Percentiles rank a stretch among this genome's conserved stretches.
These are phyloP conservation scores for Todus mexicanus DNA, from an alignment of 2,797 vertebrate species.

Conservation along the genomic window DNA sequence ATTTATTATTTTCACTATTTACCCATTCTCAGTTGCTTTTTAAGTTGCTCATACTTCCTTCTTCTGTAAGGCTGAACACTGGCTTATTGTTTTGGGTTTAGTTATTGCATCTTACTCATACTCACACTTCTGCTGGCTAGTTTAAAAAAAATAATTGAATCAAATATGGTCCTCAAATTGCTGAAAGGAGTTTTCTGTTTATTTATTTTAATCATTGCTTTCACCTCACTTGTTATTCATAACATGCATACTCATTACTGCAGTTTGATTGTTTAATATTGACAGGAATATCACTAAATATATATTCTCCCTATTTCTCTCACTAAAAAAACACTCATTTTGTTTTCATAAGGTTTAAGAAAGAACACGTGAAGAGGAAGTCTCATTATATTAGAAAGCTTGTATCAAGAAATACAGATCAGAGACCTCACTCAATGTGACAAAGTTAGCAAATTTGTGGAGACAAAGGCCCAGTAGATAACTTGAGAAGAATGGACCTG, in stretches of 20 bases:
- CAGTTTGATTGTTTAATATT: constrained; percentile 15
- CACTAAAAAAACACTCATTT: background rate
- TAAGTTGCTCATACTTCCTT: constrained; percentile 48
- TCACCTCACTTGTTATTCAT: background rate
- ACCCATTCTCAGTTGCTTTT: constrained; percentile 25
- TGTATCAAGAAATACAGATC: background rate
- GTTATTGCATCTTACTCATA: constrained; percentile 30
- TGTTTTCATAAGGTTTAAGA: background rate
- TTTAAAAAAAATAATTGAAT: constrained; percentile 3
- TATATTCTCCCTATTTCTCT: background rate
- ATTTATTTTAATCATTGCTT: constrained; percentile 21
- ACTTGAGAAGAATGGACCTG: background rate
- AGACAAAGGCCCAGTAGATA: background rate
- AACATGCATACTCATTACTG: background rate
- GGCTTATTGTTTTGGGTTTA: constrained; percentile 37
- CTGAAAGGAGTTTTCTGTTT: constrained; percentile 11
- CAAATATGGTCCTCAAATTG: background rate
- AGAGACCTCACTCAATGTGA: background rate
- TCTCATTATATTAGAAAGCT: background rate
- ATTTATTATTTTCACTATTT: constrained; percentile 58
- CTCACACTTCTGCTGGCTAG: background rate
- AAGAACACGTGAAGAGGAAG: background rate
- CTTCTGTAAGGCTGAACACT: constrained; percentile 15
- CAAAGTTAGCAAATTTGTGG: background rate
- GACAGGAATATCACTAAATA: background rate